phyloP scores from a whole-genome alignment of 2,113 vertebrate genomes.

The Ellobius talpinus region DNA sequence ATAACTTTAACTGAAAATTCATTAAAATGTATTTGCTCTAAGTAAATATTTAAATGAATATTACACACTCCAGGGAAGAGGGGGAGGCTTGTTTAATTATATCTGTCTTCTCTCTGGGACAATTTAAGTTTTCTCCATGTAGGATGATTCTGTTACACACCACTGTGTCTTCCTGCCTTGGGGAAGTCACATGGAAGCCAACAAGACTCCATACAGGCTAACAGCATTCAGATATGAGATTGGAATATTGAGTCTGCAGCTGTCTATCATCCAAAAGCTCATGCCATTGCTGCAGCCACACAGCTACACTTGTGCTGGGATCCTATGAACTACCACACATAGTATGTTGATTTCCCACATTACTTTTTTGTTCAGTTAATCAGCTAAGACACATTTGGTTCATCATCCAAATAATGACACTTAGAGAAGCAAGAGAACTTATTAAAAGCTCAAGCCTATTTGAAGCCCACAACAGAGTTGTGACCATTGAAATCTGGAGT shows the following conservation, averaged over 20 bases:
- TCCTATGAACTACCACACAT: no score
- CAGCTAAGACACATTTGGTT: not conserved
- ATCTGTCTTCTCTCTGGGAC: constrained; percentile 5
- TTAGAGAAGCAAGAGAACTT: not conserved
- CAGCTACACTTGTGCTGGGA: not conserved
- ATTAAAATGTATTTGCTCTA: constrained; percentile 75
- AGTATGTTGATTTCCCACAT: not conserved
- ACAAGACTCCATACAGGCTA: fast-evolving
- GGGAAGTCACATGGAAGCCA: not conserved
- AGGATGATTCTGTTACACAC: not conserved
- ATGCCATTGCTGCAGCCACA: fast-evolving
- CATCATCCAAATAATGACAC: not conserved
- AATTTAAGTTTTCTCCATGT: not conserved
- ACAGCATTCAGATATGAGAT: no score
- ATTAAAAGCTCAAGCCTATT: not conserved
- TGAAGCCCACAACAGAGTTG: not conserved
- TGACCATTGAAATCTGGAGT: not conserved
- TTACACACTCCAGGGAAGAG: not conserved
- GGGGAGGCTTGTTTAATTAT: not conserved
- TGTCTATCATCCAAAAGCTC: not conserved
- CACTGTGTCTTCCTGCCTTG: not conserved
- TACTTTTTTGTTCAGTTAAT: not conserved
- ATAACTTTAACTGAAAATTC: constrained; percentile 78
- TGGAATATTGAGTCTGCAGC: no score
- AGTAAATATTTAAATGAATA: constrained; percentile 81